Percentiles rank a stretch among this genome's conserved stretches.
Conservation (phyloP, 2,888 invertebrate species). For the Copidosoma aretas region DNA sequence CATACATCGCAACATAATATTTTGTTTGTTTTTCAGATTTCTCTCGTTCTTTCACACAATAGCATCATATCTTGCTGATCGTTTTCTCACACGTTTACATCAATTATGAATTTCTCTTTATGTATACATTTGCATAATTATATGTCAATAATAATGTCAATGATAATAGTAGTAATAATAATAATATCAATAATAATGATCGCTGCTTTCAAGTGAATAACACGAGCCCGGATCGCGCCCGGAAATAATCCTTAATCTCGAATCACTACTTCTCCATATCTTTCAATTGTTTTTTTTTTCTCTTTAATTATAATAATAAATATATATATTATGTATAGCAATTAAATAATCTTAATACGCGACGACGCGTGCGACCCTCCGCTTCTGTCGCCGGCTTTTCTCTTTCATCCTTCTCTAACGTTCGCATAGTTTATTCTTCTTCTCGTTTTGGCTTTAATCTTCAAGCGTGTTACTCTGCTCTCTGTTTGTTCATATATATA, state of each 20-base stretch:
- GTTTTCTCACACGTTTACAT: not conserved
- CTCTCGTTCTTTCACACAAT: slow-evolving; percentile 1
- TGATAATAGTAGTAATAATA: no score
- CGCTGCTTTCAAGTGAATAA: slow-evolving; percentile 45
- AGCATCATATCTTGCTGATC: no score
- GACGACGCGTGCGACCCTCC: slow-evolving; percentile 37
- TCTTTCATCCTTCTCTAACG: no score
- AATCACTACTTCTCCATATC: slow-evolving; percentile 3
- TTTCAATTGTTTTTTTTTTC: not conserved
- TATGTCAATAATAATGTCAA: no score
- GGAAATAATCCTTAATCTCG: slow-evolving; percentile 47
- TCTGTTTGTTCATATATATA: no score
- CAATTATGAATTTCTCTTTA: slow-evolving; percentile 14
- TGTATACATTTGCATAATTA: slow-evolving; percentile 14
- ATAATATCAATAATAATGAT: slow-evolving; percentile 43
- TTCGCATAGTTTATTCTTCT: no score
- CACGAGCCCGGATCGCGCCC: slow-evolving; percentile 51
- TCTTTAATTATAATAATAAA: slow-evolving; percentile 40
- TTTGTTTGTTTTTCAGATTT: slow-evolving; percentile 22
- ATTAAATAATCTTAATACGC: slow-evolving; percentile 46
- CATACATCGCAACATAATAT: slow-evolving; percentile 33
- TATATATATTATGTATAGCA: slow-evolving; percentile 49
- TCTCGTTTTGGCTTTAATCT: no score
- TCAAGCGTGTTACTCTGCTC: no score
- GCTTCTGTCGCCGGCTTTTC: no score